phyloP scores from a whole-genome alignment of 2,888 invertebrate genomes.

The Cephonodes hylas region DNA sequence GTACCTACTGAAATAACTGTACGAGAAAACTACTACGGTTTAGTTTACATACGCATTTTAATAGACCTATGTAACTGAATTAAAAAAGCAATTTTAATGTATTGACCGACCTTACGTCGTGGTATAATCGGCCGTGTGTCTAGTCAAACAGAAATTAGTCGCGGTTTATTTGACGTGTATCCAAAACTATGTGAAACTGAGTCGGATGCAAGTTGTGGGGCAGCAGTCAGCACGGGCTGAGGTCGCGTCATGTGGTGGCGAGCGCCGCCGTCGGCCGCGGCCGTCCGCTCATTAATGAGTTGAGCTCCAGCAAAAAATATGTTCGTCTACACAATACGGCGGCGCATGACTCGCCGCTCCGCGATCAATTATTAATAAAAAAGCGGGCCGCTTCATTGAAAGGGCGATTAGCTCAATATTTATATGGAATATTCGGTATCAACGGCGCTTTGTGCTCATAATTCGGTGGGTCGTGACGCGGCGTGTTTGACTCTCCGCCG shows the following conservation, averaged over 20 bases:
- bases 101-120: conserved; percentile 20
- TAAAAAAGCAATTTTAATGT: not conserved
- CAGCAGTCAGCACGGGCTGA: conserved; percentile 30
- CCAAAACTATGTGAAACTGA: conserved; percentile 61
- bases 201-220: conserved; percentile 57
- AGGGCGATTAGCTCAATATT: conserved; percentile 82
- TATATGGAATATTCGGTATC: conserved; percentile 82
- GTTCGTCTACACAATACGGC: conserved; percentile 72
- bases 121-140: not conserved
- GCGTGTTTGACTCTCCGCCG: conserved; percentile 68
- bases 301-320: conserved; percentile 72
- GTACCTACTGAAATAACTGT: not conserved
- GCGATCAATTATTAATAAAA: conserved; percentile 81
- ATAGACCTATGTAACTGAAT: not conserved
- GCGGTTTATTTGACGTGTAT: conserved; percentile 57
- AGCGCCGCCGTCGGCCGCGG: not conserved
- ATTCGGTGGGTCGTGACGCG: conserved; percentile 78
- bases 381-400: conserved; percentile 81
- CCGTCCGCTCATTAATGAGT: conserved; percentile 66
- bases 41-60: not conserved
- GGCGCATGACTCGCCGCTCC: conserved; percentile 78
- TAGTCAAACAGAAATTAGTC: conserved; percentile 69
- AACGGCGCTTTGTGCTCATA: conserved; percentile 79
- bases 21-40: not conserved
- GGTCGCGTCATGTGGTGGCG: conserved; percentile 57